Conservation (phyloP, 2,113 vertebrate genomes). For the Fulmarus glacialis region DNA sequence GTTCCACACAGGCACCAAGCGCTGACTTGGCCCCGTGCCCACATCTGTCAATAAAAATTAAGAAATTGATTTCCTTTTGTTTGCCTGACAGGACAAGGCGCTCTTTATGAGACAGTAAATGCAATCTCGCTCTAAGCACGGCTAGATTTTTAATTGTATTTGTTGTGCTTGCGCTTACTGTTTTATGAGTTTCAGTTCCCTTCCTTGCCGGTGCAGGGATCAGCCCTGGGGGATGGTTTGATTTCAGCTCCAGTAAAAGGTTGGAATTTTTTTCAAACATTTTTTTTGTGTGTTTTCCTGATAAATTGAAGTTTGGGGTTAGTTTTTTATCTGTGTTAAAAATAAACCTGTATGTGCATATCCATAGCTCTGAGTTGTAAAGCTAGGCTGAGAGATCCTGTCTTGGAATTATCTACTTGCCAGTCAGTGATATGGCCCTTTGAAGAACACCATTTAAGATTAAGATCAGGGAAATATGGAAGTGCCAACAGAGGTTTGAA, state of each 20-base stretch:
- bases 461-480: not conserved
- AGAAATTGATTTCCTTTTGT: slow-evolving; percentile 82
- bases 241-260: slow-evolving; percentile 61
- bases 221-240: slow-evolving; percentile 56
- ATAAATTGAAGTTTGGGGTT: slow-evolving; percentile 13
- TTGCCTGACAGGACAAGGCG: slow-evolving; percentile 72
- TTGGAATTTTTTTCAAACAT: slow-evolving; percentile 6
- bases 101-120: slow-evolving; percentile 76
- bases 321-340: not conserved
- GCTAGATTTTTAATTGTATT: slow-evolving; percentile 78
- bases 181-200: slow-evolving; percentile 73
- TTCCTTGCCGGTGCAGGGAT: slow-evolving; percentile 53
- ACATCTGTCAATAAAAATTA: slow-evolving; percentile 80
- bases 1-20: not conserved
- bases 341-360: rapidly evolving
- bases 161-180: slow-evolving; percentile 66
- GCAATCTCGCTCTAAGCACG: slow-evolving; percentile 69
- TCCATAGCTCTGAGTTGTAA: not conserved
- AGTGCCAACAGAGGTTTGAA: not conserved
- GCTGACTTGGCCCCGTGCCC: slow-evolving; percentile 45
- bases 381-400: not conserved
- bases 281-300: not conserved
- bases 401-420: not conserved
- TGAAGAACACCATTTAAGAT: slow-evolving; percentile 1
- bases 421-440: not conserved